Percentiles rank a stretch among this genome's conserved stretches.
Conservation (phyloP, 2,888 invertebrate species). For the Sesamia inferens region DNA sequence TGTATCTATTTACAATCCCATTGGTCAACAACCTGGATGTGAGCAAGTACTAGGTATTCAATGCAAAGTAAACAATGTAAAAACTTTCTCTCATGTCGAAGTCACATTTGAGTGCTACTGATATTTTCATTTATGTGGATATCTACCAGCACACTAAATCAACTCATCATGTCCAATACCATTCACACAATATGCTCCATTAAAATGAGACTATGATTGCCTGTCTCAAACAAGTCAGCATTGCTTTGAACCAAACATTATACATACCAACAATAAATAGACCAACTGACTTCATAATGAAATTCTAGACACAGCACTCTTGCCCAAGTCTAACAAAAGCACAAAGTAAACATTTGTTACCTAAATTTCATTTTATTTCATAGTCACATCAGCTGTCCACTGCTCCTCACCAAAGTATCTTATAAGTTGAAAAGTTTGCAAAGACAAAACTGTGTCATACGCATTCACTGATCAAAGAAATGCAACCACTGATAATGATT, state of each 20-base stretch:
- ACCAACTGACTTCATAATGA: conserved; percentile 32
- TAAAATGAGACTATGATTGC: conserved; percentile 50
- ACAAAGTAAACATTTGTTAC: conserved; percentile 72
- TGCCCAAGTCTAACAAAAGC: conserved; percentile 55
- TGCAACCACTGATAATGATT: conserved; percentile 75
- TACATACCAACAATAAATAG: conserved; percentile 38
- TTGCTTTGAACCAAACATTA: conserved; percentile 63
- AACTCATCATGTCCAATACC: conserved; percentile 51
- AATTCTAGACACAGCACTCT: conserved; percentile 57
- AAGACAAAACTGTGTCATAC: conserved; percentile 72
- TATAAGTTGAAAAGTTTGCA: conserved; percentile 64
- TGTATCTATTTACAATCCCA: background rate
- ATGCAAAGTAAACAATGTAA: conserved; percentile 62
- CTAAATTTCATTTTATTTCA: conserved; percentile 90
- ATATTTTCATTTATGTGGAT: conserved; percentile 18
- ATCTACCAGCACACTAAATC: conserved; percentile 41
- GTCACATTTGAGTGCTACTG: conserved; percentile 13
- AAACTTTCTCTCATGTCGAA: conserved; percentile 68
- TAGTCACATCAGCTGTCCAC: conserved; percentile 80
- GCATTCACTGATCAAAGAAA: conserved; percentile 77
- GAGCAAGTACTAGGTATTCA: conserved; percentile 13
- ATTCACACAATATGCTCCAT: conserved; percentile 41
- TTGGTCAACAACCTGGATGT: conserved; percentile 12
- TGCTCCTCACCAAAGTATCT: conserved; percentile 75
- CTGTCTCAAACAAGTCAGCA: conserved; percentile 63